phyloP scores from a whole-genome alignment of 2,113 vertebrate genomes.

The Notechis scutatus region DNA sequence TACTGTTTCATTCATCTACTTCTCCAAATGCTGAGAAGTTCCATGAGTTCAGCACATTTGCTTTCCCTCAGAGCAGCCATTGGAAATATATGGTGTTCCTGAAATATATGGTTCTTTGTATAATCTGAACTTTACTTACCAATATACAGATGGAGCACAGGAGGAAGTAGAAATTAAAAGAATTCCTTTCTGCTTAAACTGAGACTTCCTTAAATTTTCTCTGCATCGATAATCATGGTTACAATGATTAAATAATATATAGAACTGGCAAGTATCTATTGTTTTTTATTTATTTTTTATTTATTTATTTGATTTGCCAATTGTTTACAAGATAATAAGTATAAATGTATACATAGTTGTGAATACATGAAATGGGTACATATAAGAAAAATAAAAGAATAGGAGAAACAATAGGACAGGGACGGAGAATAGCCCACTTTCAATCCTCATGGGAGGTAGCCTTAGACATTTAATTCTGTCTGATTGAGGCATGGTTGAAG shows the following conservation, averaged over 20 bases:
- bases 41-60: not conserved
- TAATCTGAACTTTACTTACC: not conserved
- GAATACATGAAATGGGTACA: too few species aligned
- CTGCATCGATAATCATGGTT: not conserved
- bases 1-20: not conserved
- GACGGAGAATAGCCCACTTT: not conserved
- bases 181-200: not conserved
- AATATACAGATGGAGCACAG: not conserved
- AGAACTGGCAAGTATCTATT: not conserved
- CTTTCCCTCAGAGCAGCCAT: not conserved
- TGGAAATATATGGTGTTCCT: not conserved
- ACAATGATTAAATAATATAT: not conserved
- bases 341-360: too few species aligned
- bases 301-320: too few species aligned
- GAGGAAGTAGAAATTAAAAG: not conserved
- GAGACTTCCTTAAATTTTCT: not conserved
- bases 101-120: not conserved
- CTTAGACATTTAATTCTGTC: not conserved
- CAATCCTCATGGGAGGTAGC: not conserved
- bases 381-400: too few species aligned
- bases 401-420: too few species aligned
- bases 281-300: too few species aligned
- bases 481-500: not conserved
- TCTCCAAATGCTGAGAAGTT: not conserved
- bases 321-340: too few species aligned